phyloP scores from a whole-genome alignment of 1,140 invertebrate species.

The Rhynchophorus ferrugineus region DNA sequence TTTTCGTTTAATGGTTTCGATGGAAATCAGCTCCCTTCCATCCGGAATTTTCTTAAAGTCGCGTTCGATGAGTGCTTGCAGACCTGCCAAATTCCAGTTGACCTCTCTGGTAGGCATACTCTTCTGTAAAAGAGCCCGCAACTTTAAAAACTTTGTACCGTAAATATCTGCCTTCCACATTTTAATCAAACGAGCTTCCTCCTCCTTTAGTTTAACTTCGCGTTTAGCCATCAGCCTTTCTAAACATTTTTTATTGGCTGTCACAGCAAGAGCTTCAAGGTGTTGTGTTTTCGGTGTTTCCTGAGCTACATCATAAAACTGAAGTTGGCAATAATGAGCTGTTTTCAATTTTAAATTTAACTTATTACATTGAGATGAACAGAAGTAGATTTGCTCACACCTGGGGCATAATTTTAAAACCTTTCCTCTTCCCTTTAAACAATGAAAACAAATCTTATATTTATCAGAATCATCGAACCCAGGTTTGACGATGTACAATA shows the following conservation, averaged over 20 bases:
- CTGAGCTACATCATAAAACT: constrained; percentile 24
- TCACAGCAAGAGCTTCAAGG: neutral
- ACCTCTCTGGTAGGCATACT: neutral
- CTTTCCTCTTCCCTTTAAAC: constrained; percentile 23
- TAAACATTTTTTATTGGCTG: neutral
- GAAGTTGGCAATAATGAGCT: constrained; percentile 22
- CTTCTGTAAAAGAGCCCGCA: constrained; percentile 1
- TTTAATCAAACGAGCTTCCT: constrained; percentile 9
- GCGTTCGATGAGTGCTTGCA: constrained; percentile 2
- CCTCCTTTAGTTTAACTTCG: constrained; percentile 1
- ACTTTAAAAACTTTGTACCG: constrained; percentile 13
- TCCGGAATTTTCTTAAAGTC: constrained; percentile 10
- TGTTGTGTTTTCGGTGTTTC: neutral
- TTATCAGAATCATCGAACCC: constrained; percentile 19
- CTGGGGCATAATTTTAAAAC: constrained; percentile 25
- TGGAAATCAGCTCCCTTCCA: neutral
- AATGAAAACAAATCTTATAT: constrained; percentile 33
- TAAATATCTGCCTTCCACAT: constrained; percentile 14
- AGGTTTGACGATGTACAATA: constrained; percentile 5
- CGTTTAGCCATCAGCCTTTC: neutral
- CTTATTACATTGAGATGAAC: constrained; percentile 31
- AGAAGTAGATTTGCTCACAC: constrained; percentile 32
- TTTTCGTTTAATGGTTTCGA: constrained; percentile 6
- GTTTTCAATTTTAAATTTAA: constrained; percentile 22
- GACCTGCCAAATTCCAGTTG: constrained; percentile 1